Evolutionary conservation across 2,113 vertebrate species (phyloP), one percentile per base, ranked within the genome.

Genomic region (Epinephelus moara): DNA sequence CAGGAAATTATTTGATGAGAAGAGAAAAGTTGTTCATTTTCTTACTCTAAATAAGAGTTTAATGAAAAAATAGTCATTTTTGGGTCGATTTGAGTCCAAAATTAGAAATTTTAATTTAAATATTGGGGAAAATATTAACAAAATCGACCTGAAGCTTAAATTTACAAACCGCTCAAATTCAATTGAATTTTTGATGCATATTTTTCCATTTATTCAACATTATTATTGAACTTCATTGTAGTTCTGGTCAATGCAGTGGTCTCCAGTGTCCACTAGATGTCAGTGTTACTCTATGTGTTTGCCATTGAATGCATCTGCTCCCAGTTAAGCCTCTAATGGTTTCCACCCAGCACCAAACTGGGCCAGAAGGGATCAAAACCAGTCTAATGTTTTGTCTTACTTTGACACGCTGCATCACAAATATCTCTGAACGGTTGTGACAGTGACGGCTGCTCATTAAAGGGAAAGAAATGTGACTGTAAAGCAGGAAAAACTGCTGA

Each of bases 251-350:
- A 0, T 70, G 83, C 69, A 2, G 56, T 70, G 6, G 0, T 21
- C 2, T 6, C n/a, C 23, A 21, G 1, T 53, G 50, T 70, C 85
- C 89, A 86, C 78, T n/a, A 80, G 88, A 47, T 79, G 88, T 0
- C 63, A 47, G 17, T 63, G 23, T 67, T 23, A 6, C n/a, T 2
- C 11, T 47, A 6, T 45, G 27, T 14, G 4, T 11, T 47, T 19
- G 15, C 13, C 1, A 12, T 30, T 17, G 21, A 27, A 45, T 5
- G 1, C n/a, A 37, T 67, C 56, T 62, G 27, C 50, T 75, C 30
- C 30, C 61, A 72, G 23, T 72, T 68, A 23, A 76, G 60, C 42
- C 47, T 33, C 10, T 66, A 53, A 72, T 71, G 67, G 60, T 71
- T 76, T 61, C 27, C n/a, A 18, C 15, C 49, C 21, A n/a, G 66